A percentile compares a stretch with the other conserved stretches of the same genome.
phyloP scores from a whole-genome alignment of 2,113 vertebrate genomes.

The Crypturellus undulatus region DNA sequence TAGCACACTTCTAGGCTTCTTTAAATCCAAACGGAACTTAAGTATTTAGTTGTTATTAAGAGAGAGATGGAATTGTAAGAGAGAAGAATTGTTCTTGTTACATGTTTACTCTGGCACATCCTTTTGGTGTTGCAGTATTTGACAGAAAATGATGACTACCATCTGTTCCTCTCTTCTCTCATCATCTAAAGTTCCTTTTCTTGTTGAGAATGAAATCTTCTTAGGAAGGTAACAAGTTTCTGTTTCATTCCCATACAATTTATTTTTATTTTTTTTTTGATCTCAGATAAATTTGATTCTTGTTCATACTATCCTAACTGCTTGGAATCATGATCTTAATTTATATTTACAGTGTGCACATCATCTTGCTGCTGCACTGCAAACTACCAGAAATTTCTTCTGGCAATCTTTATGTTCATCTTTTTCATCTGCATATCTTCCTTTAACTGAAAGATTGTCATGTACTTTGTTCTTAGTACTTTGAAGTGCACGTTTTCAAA shows the following conservation, averaged over 20 bases:
- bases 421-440: not conserved
- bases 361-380: not conserved
- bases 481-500: not conserved
- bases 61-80: constrained; percentile 4
- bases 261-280: too few species aligned
- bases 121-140: constrained; percentile 61
- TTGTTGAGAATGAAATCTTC: not conserved
- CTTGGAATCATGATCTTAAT: not conserved
- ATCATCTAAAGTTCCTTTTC: constrained; percentile 22
- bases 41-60: constrained; percentile 26
- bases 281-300: not conserved
- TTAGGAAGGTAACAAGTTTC: not conserved
- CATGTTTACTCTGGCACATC: constrained; percentile 63
- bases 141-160: constrained; percentile 64
- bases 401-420: not conserved
- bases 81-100: constrained; percentile 42
- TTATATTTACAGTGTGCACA: not conserved
- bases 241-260: constrained; percentile 47
- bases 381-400: not conserved
- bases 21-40: not conserved
- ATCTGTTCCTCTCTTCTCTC: constrained; percentile 56
- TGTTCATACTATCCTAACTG: not conserved
- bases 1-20: not conserved
- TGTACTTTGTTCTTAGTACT: constrained; percentile 1
- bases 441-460: constrained; percentile 1